A percentile compares a stretch with the other conserved stretches of the same genome.
phyloP scores from a whole-genome alignment of 2,797 vertebrate genomes.

The Benthosema pterotum region DNA sequence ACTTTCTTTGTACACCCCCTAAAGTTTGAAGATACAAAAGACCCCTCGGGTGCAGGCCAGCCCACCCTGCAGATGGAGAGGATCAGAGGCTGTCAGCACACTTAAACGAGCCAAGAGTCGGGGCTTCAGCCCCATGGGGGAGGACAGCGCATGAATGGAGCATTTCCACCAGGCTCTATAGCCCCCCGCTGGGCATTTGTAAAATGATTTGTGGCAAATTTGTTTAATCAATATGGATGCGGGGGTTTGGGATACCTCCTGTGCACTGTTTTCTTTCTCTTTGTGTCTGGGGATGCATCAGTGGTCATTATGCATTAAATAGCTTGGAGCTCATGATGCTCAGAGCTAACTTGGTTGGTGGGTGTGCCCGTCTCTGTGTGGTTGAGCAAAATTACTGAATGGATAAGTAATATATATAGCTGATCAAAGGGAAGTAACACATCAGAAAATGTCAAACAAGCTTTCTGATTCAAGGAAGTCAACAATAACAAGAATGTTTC shows the following conservation, averaged over 20 bases:
- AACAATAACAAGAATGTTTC: no score
- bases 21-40: slow-evolving; percentile 67
- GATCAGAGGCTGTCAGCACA: slow-evolving; percentile 94
- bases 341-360: slow-evolving; percentile 4
- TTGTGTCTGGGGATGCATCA: slow-evolving; percentile 54
- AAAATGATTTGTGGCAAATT: slow-evolving; percentile 99
- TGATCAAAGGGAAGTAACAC: slow-evolving; percentile 22
- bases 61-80: slow-evolving; percentile 91
- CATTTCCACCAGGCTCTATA: slow-evolving; percentile 86
- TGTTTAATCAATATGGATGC: slow-evolving; percentile 96
- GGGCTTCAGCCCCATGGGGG: slow-evolving; percentile 80
- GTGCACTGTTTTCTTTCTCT: slow-evolving; percentile 54
- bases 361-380: slow-evolving; percentile 16
- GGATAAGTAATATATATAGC: slow-evolving; percentile 20
- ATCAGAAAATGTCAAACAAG: slow-evolving; percentile 18
- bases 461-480: slow-evolving; percentile 30
- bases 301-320: slow-evolving; percentile 23
- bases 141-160: slow-evolving; percentile 87
- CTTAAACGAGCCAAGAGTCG: slow-evolving; percentile 93
- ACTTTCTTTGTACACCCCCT: slow-evolving; percentile 58
- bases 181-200: slow-evolving; percentile 94
- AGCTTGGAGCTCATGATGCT: background rate
- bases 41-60: slow-evolving; percentile 53
- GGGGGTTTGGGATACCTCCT: slow-evolving; percentile 73
- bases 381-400: slow-evolving; percentile 7